Conservation (phyloP, 2,888 invertebrate species). For the Julus scandinavius region DNA sequence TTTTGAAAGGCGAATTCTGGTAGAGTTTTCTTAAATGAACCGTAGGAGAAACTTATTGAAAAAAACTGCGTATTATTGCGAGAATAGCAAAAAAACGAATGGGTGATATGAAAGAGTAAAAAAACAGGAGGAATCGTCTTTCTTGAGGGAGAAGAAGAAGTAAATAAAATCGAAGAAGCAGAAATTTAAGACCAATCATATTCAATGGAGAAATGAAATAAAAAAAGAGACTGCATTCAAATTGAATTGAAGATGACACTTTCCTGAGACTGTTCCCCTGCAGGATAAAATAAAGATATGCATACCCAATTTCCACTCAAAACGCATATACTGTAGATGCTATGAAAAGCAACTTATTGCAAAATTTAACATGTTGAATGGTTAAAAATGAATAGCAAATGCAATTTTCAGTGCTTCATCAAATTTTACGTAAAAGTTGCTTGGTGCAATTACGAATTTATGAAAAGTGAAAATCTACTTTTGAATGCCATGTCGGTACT, state of each 20-base stretch:
- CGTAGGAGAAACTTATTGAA: neutral
- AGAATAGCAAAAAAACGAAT: neutral
- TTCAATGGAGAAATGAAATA: conserved; percentile 28
- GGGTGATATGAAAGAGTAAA: neutral
- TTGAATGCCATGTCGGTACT: too few relatives aligned
- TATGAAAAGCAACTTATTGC: too few relatives aligned
- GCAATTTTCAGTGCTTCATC: too few relatives aligned
- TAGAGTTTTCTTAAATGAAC: neutral
- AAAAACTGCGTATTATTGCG: neutral
- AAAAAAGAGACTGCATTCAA: neutral
- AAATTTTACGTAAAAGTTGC: too few relatives aligned
- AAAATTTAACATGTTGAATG: too few relatives aligned
- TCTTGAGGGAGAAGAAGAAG: neutral
- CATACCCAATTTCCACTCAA: conserved; percentile 2
- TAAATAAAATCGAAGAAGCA: conserved; percentile 39
- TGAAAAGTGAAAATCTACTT: too few relatives aligned
- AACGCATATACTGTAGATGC: neutral
- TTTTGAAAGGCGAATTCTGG: neutral
- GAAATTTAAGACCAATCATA: conserved; percentile 30
- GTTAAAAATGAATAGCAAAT: too few relatives aligned
- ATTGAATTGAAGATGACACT: conserved; percentile 6
- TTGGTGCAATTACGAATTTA: too few relatives aligned
- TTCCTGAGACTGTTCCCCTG: neutral
- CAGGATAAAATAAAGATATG: neutral
- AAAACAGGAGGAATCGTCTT: neutral